Evolutionary conservation across 92 coral and sea anemone genomes (phyloP).

Genomic region (Actinernus sp.): DNA sequence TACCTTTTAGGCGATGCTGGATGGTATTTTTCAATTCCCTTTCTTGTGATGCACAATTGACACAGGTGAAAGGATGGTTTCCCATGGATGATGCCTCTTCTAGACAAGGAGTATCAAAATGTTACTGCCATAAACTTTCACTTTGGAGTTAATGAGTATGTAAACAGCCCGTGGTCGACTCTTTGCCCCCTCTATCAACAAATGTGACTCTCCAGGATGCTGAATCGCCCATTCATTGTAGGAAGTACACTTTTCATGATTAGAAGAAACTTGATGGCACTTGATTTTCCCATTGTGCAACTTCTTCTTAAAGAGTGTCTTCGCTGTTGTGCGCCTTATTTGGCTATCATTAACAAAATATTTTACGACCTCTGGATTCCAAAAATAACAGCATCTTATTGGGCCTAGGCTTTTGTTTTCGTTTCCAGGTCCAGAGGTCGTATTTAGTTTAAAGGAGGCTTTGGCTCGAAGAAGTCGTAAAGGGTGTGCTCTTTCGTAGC

Average conservation of each 20-base stretch:
- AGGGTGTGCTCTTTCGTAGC: too few species aligned
- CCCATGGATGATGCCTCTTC: conserved; percentile 15
- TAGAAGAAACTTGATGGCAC: conserved; percentile 4
- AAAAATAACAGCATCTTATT: conserved; percentile 23
- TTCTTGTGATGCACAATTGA: conserved; percentile 22
- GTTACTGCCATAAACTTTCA: too few species aligned
- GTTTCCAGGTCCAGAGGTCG: conserved; percentile 16
- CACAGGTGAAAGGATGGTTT: conserved; percentile 37
- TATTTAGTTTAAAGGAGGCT: too few species aligned
- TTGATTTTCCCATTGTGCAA: background rate
- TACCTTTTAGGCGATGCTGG: conserved; percentile 21
- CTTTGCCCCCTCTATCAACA: conserved; percentile 4
- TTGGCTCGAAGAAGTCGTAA: too few species aligned
- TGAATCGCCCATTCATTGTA: conserved; percentile 1
- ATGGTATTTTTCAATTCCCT: conserved; percentile 27
- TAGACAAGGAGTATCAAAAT: conserved; percentile 13
- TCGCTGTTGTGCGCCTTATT: conserved; percentile 17
- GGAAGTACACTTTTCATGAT: background rate
- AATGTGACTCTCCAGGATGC: background rate
- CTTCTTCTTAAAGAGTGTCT: background rate
- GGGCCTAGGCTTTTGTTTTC: background rate
- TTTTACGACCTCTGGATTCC: conserved; percentile 44
- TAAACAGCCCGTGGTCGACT: too few species aligned
- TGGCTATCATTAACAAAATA: conserved; percentile 1
- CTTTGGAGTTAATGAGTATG: too few species aligned